Conservation (phyloP, 2,113 vertebrate genomes). For the Semicossyphus pulcher region DNA sequence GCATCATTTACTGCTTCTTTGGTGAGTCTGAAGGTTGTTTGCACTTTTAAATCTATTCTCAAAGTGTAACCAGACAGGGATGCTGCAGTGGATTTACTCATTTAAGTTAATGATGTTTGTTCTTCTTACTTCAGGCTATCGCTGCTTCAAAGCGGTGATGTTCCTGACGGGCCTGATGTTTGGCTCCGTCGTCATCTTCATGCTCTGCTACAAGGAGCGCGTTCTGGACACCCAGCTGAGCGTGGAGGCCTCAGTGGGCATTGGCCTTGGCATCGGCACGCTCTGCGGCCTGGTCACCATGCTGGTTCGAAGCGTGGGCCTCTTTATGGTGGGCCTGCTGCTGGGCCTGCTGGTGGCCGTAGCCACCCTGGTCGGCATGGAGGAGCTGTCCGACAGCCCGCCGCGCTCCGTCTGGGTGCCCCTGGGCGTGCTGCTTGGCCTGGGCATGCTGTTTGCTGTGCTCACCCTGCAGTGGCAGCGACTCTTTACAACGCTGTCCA, state of each 20-base stretch:
- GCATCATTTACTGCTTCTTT: constrained; percentile 99
- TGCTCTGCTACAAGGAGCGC: constrained; percentile 97
- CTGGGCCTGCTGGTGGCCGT: constrained; percentile 94
- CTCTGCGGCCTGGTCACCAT: constrained; percentile 98
- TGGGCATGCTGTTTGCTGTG: constrained; percentile 96
- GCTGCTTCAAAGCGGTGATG: constrained; percentile 99
- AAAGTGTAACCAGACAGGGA: background rate
- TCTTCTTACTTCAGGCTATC: constrained; percentile 86
- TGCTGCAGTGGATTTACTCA: too few relatives aligned
- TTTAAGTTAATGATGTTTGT: too few relatives aligned
- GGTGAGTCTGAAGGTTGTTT: constrained; percentile 83
- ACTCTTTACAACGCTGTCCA: constrained; percentile 95
- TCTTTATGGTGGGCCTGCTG: constrained; percentile 97
- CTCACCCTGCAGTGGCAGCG: constrained; percentile 98
- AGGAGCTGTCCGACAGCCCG: constrained; percentile 90
- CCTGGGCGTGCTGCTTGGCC: constrained; percentile 92
- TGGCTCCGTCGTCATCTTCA: constrained; percentile 96
- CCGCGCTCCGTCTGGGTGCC: constrained; percentile 95
- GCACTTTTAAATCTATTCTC: too few relatives aligned
- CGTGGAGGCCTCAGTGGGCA: constrained; percentile 94
- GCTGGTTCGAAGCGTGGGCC: constrained; percentile 97
- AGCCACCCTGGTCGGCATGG: constrained; percentile 90
- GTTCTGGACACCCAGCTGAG: constrained; percentile 98
- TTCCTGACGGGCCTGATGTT: constrained; percentile 98
- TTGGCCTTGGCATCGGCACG: constrained; percentile 94